A percentile compares a stretch with the other conserved stretches of the same genome.
phyloP scores from a whole-genome alignment of 2,797 vertebrate species.

The Apogon hyalosoma region DNA sequence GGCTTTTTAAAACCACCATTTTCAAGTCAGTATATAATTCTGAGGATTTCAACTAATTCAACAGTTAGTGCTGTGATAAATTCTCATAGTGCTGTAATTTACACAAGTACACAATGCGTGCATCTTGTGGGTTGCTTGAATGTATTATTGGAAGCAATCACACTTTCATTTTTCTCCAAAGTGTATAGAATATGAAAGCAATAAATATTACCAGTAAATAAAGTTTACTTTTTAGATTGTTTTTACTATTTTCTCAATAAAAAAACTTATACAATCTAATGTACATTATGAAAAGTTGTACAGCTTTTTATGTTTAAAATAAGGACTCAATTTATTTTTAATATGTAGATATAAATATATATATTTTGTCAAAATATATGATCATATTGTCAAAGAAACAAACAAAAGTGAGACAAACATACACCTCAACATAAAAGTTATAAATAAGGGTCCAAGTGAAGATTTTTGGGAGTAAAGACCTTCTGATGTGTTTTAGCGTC shows the following conservation, averaged over 20 bases:
- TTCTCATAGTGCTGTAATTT: conserved; percentile 75
- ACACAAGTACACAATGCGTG: conserved; percentile 66
- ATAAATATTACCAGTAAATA: conserved; percentile 89
- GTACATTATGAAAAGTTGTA: conserved; percentile 90
- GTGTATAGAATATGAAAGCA: conserved; percentile 81
- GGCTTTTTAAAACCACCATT: conserved; percentile 45
- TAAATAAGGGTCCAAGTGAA: conserved; percentile 96
- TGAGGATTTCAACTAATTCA: conserved; percentile 53
- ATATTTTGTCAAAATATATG: conserved; percentile 99
- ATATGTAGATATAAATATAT: conserved; percentile 99
- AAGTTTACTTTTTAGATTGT: conserved; percentile 80
- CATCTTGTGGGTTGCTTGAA: conserved; percentile 66
- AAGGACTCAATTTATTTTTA: conserved; percentile 98
- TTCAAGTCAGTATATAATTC: conserved; percentile 63
- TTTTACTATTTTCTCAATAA: conserved; percentile 86
- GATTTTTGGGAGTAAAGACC: conserved; percentile 76
- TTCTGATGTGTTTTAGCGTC: conserved; percentile 64
- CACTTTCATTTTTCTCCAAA: conserved; percentile 68
- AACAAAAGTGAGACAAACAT: conserved; percentile 87
- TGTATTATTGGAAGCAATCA: conserved; percentile 69
- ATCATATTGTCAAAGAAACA: conserved; percentile 96
- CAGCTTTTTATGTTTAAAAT: conserved; percentile 96
- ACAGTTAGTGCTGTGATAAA: conserved; percentile 50
- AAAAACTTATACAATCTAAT: conserved; percentile 88
- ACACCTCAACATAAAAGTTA: conserved; percentile 98